phyloP scores from a whole-genome alignment of 2,113 vertebrate genomes.

The Apistogramma diplotaenia region DNA sequence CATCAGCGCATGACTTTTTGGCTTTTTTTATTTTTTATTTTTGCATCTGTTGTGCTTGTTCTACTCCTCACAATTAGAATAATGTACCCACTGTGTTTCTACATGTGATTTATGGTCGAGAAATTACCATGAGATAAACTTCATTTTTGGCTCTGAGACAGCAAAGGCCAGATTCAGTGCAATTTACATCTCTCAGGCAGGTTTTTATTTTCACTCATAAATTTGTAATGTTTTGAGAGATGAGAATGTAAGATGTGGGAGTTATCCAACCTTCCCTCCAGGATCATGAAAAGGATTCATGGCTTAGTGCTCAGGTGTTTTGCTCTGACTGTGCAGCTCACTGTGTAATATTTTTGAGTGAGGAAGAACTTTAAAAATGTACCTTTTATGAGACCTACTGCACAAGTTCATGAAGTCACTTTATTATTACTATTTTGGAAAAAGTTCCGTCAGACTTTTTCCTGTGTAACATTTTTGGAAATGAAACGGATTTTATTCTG shows the following conservation, averaged over 20 bases:
- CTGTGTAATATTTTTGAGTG: constrained; percentile 10
- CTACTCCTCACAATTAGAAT: background rate
- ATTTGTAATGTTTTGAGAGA: constrained; percentile 46
- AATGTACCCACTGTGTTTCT: background rate
- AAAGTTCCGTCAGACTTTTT: background rate
- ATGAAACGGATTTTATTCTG: background rate
- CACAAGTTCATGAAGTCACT: background rate
- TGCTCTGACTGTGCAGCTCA: background rate
- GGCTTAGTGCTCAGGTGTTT: background rate
- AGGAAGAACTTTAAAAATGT: background rate
- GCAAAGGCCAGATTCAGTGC: background rate
- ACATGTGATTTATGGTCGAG: background rate
- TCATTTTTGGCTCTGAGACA: background rate
- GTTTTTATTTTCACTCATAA: constrained; percentile 38
- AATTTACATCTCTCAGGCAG: constrained; percentile 16
- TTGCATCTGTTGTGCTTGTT: background rate
- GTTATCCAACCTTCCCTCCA: constrained; percentile 16
- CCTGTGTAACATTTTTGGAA: background rate
- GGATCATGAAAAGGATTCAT: constrained; percentile 38
- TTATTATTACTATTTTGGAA: background rate
- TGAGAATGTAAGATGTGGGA: constrained; percentile 14
- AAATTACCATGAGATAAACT: background rate
- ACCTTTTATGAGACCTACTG: background rate
- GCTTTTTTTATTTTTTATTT: background rate
- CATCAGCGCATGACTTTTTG: background rate